Conservation (phyloP, 1,140 invertebrate genomes). For the Halesus radiatus region DNA sequence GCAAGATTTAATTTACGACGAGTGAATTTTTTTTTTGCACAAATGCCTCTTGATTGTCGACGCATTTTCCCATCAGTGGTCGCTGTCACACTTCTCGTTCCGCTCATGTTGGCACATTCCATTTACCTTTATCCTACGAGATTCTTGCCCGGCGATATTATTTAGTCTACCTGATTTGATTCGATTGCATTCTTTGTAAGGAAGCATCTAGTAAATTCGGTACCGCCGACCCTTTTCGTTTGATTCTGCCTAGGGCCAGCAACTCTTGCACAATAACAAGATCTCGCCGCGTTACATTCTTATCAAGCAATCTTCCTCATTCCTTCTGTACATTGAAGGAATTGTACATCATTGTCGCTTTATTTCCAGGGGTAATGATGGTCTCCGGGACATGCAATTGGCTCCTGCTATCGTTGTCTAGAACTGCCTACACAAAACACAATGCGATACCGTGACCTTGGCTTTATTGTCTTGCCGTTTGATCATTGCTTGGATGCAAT, state of each 20-base stretch:
- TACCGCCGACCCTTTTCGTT: background rate
- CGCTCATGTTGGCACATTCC: too few relatives aligned
- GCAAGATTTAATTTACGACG: too few relatives aligned
- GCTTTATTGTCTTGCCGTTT: slow-evolving; percentile 1
- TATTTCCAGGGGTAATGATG: slow-evolving; percentile 26
- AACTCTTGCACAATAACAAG: background rate
- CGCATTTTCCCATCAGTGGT: too few relatives aligned
- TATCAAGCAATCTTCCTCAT: background rate
- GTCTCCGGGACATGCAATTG: slow-evolving; percentile 22
- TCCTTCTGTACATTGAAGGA: background rate
- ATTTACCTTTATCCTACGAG: too few relatives aligned
- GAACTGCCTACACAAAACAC: background rate
- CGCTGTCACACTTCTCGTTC: too few relatives aligned
- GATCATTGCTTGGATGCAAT: slow-evolving; percentile 5
- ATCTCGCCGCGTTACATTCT: background rate
- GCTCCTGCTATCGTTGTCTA: slow-evolving; percentile 1
- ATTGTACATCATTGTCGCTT: slow-evolving; percentile 15
- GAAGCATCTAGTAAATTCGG: too few relatives aligned
- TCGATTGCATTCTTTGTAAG: too few relatives aligned
- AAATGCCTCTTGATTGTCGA: too few relatives aligned
- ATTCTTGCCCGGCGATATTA: too few relatives aligned
- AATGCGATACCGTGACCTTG: slow-evolving; percentile 19
- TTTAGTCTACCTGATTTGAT: too few relatives aligned
- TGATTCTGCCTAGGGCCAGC: background rate
- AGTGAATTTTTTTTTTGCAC: too few relatives aligned